Percentiles rank a stretch among this genome's conserved stretches.
phyloP scores from a whole-genome alignment of 2,113 vertebrate species.

The Nibea albiflora region DNA sequence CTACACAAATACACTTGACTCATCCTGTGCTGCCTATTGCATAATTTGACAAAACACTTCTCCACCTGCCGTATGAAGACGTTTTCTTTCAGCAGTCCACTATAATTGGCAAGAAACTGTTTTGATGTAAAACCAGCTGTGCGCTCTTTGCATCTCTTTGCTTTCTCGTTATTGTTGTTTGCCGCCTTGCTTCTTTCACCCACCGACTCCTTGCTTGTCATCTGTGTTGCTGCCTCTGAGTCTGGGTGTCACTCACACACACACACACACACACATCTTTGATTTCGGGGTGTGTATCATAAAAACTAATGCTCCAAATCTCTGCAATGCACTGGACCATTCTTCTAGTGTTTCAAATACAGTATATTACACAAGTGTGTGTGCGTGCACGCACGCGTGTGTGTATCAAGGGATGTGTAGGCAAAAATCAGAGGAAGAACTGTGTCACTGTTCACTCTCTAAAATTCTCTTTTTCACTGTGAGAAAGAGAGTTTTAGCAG shows the following conservation, averaged over 20 bases:
- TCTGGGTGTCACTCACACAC: slow-evolving; percentile 19
- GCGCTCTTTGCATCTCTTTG: slow-evolving; percentile 54
- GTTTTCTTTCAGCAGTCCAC: slow-evolving; percentile 31
- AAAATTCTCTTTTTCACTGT: too few species aligned
- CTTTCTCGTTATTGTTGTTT: slow-evolving; percentile 67
- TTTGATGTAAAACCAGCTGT: slow-evolving; percentile 64
- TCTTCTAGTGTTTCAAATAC: slow-evolving; percentile 6
- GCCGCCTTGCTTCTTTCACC: slow-evolving; percentile 46
- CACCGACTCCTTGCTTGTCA: slow-evolving; percentile 40
- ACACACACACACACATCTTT: background rate
- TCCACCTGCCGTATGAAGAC: slow-evolving; percentile 43
- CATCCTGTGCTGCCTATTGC: slow-evolving; percentile 28
- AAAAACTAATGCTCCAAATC: slow-evolving; percentile 42
- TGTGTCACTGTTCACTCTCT: too few species aligned
- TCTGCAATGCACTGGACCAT: slow-evolving; percentile 5
- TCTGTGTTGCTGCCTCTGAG: slow-evolving; percentile 48
- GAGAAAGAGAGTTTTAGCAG: too few species aligned
- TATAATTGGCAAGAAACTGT: slow-evolving; percentile 55
- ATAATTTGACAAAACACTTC: slow-evolving; percentile 47
- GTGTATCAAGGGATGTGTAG: too few species aligned
- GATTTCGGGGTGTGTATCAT: background rate
- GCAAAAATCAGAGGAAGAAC: too few species aligned
- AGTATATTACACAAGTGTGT: background rate
- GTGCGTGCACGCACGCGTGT: slow-evolving; percentile 9
- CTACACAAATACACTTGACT: slow-evolving; percentile 43